A percentile compares a stretch with the other conserved stretches of the same genome.
phyloP scores from a whole-genome alignment of 2,888 invertebrate species.

The Arge pagana region DNA sequence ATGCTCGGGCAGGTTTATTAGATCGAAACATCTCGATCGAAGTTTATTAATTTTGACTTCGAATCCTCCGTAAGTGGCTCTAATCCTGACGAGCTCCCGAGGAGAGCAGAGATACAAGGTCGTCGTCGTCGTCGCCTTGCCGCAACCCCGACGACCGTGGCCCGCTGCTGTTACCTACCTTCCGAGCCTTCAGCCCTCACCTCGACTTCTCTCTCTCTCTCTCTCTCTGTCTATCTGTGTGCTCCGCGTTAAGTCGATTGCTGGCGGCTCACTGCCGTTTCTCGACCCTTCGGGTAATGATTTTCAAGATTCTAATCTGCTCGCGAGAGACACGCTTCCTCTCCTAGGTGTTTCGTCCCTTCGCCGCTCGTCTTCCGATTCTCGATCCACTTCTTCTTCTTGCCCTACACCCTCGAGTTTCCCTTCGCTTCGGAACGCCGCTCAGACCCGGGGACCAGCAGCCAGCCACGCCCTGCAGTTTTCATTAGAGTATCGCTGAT shows the following conservation, averaged over 20 bases:
- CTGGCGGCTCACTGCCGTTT: conserved; percentile 33
- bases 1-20: conserved; percentile 32
- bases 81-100: conserved; percentile 19
- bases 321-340: conserved; percentile 41
- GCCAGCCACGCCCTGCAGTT: conserved; percentile 35
- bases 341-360: conserved; percentile 28
- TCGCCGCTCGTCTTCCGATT: conserved; percentile 4
- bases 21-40: conserved; percentile 36
- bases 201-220: conserved; percentile 2
- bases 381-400: conserved; percentile 20
- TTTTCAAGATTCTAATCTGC: conserved; percentile 52
- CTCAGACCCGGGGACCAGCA: conserved; percentile 6
- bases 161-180: background rate
- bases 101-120: conserved; percentile 6
- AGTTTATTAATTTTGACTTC: conserved; percentile 38
- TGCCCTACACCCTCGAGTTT: conserved; percentile 28
- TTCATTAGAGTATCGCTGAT: conserved; percentile 36
- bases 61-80: conserved; percentile 30
- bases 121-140: too few relatives aligned
- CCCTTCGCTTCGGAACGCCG: conserved; percentile 15
- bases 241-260: conserved; percentile 31
- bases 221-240: too few relatives aligned
- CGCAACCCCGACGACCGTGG: background rate
- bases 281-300: conserved; percentile 41
- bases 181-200: conserved; percentile 7